A percentile compares a stretch with the other conserved stretches of the same genome.
These are phyloP conservation scores for Pagrus major DNA, from an alignment of 2,113 vertebrate species.

Conservation along the genomic window DNA sequence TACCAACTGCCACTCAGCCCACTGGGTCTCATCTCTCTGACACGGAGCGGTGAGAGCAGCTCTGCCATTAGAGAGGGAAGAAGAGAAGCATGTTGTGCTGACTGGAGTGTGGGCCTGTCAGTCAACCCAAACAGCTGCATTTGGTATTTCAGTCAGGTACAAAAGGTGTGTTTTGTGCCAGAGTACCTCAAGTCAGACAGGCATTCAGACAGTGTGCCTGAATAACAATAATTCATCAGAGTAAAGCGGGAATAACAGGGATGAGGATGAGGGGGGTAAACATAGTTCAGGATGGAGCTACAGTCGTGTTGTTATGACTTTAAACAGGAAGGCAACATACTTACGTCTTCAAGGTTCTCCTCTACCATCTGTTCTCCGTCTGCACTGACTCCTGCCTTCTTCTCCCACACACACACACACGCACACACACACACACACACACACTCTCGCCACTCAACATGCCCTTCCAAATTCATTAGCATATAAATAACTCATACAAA, in stretches of 20 bases:
- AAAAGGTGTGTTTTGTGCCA: conserved; percentile 71
- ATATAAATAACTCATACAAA: conserved; percentile 76
- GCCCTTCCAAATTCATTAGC: conserved; percentile 66
- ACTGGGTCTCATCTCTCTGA: conserved; percentile 45
- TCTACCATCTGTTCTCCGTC: conserved; percentile 51
- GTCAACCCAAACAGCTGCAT: conserved; percentile 58
- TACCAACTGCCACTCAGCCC: conserved; percentile 47
- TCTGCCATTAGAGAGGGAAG: conserved; percentile 53
- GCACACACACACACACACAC: conserved; percentile 16
- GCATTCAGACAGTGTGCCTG: conserved; percentile 60
- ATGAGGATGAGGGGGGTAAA: conserved; percentile 53
- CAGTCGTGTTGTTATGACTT: conserved; percentile 24
- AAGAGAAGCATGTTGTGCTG: conserved; percentile 56
- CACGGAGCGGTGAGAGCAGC: conserved; percentile 22
- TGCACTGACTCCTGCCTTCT: conserved; percentile 12
- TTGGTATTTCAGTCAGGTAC: conserved; percentile 75
- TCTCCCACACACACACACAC: conserved; percentile 9
- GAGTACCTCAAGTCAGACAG: conserved; percentile 69
- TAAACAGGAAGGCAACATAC: conserved; percentile 36
- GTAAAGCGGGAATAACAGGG: conserved; percentile 60
- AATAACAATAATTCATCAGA: conserved; percentile 78
- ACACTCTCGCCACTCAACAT: conserved; percentile 24
- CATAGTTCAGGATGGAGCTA: conserved; percentile 45
- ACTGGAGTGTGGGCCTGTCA: conserved; percentile 67
- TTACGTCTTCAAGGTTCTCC: conserved; percentile 53